phyloP scores from a whole-genome alignment of 2,113 vertebrate species.

The Osmerus eperlanus region DNA sequence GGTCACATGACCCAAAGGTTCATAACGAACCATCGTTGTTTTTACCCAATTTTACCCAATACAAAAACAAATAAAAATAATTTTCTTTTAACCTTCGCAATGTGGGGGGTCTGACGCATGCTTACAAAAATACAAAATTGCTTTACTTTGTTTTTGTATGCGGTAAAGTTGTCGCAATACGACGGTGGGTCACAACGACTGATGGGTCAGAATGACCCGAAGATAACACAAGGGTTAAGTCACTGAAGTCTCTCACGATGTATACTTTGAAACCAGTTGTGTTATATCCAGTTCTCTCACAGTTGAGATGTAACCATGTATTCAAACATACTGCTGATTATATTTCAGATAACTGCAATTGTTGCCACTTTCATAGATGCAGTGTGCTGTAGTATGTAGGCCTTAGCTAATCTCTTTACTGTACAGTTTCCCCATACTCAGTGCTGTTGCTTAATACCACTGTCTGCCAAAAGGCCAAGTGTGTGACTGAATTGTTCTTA shows the following conservation, averaged over 20 bases:
- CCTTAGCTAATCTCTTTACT: neutral
- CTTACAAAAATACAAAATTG: too few relatives aligned
- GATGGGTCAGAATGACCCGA: too few relatives aligned
- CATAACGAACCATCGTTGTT: too few relatives aligned
- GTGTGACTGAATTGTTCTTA: neutral
- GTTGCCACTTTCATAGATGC: constrained; percentile 30
- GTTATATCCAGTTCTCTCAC: constrained; percentile 31
- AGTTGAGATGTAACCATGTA: constrained; percentile 23
- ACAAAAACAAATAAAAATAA: too few relatives aligned
- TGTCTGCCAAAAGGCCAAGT: neutral
- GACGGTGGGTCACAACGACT: too few relatives aligned
- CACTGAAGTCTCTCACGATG: constrained; percentile 45
- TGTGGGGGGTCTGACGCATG: too few relatives aligned
- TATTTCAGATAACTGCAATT: constrained; percentile 35
- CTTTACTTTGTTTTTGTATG: too few relatives aligned
- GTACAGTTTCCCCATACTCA: neutral
- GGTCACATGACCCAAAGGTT: too few relatives aligned
- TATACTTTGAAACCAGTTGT: neutral
- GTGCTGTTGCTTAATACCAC: neutral
- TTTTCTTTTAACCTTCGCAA: too few relatives aligned
- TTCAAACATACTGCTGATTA: constrained; percentile 9
- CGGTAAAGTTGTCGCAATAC: too few relatives aligned
- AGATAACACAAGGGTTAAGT: too few relatives aligned
- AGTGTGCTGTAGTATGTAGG: neutral
- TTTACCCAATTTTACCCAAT: too few relatives aligned